These are phyloP conservation scores for Lophotis ruficrista DNA, from an alignment of 2,113 vertebrate genomes.

Conservation along the genomic window DNA sequence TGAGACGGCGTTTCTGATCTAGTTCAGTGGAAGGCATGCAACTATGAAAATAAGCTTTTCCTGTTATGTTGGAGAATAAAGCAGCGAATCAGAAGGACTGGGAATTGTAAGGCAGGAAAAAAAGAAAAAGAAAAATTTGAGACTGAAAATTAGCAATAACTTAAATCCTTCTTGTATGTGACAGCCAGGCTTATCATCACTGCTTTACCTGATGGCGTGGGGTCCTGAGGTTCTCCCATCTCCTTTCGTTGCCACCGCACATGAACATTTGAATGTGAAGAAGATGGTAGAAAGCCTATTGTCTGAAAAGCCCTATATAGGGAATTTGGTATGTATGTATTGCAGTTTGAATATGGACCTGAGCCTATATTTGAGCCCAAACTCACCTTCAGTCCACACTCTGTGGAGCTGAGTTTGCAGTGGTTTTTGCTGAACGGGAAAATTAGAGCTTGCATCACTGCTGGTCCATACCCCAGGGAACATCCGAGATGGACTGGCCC, in stretches of 20 bases:
- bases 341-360: background rate
- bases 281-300: background rate
- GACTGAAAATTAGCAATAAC: background rate
- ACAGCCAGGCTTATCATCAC: background rate
- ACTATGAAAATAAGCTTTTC: slow-evolving; percentile 40
- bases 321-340: background rate
- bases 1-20: slow-evolving; percentile 43
- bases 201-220: background rate
- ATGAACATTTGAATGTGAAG: background rate
- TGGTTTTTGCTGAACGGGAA: background rate
- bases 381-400: background rate
- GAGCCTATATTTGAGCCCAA: background rate
- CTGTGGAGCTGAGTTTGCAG: background rate
- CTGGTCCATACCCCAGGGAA: background rate
- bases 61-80: background rate
- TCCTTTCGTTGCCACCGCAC: background rate
- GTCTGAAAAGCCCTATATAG: background rate
- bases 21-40: slow-evolving; percentile 28
- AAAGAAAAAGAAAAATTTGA: background rate
- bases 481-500: background rate
- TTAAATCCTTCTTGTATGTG: background rate
- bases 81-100: background rate
- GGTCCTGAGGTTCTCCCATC: background rate
- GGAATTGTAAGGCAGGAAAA: background rate
- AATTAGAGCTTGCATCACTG: background rate